Conservation (phyloP, 2,113 vertebrate species). For the Dicrurus megarhynchus region DNA sequence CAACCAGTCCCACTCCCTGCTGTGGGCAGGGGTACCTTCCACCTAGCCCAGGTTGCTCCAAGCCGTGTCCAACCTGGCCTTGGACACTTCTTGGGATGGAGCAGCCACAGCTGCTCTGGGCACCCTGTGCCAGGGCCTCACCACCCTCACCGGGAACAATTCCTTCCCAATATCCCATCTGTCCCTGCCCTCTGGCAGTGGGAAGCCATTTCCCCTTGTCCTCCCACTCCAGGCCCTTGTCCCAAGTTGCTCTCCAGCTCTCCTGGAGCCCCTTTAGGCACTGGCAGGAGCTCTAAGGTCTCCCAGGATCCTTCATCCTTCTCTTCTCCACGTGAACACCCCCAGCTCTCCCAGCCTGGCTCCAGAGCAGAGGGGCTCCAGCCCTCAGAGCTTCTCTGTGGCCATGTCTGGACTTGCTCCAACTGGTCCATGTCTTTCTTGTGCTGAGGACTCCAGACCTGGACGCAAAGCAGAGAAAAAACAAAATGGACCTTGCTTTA, state of each 20-base stretch:
- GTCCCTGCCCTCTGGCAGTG: neutral
- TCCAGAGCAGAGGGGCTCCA: neutral
- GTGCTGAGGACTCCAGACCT: neutral
- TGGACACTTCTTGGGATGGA: neutral
- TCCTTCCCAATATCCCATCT: neutral
- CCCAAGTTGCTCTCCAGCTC: rapidly evolving
- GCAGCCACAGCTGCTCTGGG: neutral
- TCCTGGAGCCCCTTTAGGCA: neutral
- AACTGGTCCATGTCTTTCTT: neutral
- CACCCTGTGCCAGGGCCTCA: rapidly evolving
- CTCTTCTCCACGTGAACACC: neutral
- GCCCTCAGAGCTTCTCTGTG: neutral
- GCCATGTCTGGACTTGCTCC: neutral
- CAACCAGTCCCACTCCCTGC: neutral
- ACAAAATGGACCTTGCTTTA: neutral
- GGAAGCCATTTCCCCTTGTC: neutral
- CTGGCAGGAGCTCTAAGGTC: rapidly evolving
- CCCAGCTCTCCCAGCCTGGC: neutral
- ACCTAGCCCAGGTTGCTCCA: neutral
- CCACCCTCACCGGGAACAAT: neutral
- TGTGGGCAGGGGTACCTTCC: neutral
- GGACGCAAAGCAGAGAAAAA: neutral
- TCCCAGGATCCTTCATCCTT: neutral
- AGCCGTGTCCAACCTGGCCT: neutral
- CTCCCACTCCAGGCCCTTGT: rapidly evolving